Conservation (phyloP, 2,113 vertebrate genomes). For the Chaetorhynchus papuensis region DNA sequence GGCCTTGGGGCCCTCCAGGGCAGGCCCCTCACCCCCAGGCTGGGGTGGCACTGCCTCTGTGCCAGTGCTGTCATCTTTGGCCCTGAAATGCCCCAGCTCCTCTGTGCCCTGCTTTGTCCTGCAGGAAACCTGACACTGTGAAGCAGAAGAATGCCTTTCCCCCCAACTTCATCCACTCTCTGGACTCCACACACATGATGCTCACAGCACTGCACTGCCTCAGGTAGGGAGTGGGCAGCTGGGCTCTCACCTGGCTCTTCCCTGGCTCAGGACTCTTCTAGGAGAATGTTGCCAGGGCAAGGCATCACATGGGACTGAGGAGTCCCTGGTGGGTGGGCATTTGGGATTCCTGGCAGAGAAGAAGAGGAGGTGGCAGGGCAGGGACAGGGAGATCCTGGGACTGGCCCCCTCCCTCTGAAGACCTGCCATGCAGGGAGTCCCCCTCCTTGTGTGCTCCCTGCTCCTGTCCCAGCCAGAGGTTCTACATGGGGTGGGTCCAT, state of each 20-base stretch:
- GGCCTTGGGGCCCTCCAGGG: not conserved
- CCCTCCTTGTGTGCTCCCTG: not conserved
- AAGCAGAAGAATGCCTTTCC: conserved; percentile 98
- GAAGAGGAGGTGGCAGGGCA: not conserved
- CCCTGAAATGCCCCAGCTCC: not conserved
- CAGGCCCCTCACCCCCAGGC: not conserved
- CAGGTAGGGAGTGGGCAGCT: conserved; percentile 66
- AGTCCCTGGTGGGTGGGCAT: not conserved
- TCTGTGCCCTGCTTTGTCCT: not conserved
- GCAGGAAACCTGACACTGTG: conserved; percentile 85
- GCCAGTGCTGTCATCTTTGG: not conserved
- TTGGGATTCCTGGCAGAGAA: not conserved
- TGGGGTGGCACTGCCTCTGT: not conserved
- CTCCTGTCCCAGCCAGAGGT: not conserved
- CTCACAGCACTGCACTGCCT: conserved; percentile 90
- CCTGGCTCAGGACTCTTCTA: not conserved
- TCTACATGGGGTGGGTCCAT: rapidly evolving
- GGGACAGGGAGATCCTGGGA: too few relatives aligned
- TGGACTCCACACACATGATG: conserved; percentile 99
- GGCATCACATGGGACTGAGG: too few relatives aligned
- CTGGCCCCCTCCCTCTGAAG: not conserved
- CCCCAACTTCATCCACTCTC: conserved; percentile 96
- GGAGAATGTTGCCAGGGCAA: not conserved
- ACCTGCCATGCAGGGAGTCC: not conserved
- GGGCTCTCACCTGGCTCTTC: not conserved